These are phyloP conservation scores for Popillia japonica DNA, from an alignment of 1,140 invertebrate species.

Conservation along the genomic window DNA sequence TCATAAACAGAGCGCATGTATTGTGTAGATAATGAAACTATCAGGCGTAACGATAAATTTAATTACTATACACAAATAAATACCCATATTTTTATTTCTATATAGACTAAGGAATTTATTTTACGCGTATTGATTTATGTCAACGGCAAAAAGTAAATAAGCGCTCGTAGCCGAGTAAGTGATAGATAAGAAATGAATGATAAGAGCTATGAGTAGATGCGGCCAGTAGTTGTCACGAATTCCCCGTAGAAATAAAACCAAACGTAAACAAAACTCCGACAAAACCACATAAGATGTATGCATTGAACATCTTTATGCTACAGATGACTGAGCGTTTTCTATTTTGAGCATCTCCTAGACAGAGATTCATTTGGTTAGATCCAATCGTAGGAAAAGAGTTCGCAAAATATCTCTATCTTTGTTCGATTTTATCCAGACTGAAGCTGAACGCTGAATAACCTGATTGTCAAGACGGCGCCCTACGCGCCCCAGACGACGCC, in stretches of 20 bases:
- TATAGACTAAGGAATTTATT: no score
- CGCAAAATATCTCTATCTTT: neutral
- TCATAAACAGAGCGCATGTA: no score
- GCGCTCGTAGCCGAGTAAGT: neutral
- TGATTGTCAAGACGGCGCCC: slow-evolving; percentile 39
- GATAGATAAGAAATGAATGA: neutral
- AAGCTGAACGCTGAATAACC: slow-evolving; percentile 14
- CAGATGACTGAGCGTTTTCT: slow-evolving; percentile 4
- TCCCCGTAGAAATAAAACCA: neutral
- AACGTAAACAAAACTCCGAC: neutral
- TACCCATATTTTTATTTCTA: no score
- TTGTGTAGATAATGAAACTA: no score
- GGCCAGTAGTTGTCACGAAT: neutral
- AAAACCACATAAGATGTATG: neutral
- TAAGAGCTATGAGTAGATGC: neutral
- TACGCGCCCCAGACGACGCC: slow-evolving; percentile 36
- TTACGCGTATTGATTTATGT: neutral
- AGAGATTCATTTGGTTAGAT: neutral
- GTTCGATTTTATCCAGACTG: slow-evolving; percentile 7
- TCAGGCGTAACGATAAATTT: no score
- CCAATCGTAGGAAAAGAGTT: neutral
- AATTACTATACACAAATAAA: no score
- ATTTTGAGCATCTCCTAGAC: slow-evolving; percentile 18
- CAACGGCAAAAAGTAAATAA: neutral
- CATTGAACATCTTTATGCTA: neutral